phyloP scores from a whole-genome alignment of 2,113 vertebrate genomes.

The Verasper variegatus region DNA sequence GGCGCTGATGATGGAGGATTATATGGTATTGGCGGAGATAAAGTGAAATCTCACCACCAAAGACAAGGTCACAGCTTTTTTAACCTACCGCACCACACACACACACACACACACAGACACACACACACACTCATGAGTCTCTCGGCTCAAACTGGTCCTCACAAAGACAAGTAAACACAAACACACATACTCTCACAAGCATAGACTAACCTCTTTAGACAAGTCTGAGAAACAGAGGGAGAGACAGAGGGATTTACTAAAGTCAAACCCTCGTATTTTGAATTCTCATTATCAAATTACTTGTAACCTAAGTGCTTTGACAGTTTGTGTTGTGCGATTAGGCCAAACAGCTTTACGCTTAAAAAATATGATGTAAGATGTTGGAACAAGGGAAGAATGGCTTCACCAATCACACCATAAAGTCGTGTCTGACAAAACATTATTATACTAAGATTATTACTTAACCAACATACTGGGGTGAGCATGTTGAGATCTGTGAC shows the following conservation, averaged over 20 bases:
- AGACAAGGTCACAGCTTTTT: slow-evolving; percentile 54
- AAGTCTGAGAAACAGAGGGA: slow-evolving; percentile 34
- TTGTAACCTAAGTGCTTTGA: too few relatives aligned
- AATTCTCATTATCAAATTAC: too few relatives aligned
- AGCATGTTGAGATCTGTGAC: slow-evolving; percentile 3
- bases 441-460: too few relatives aligned
- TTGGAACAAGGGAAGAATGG: slow-evolving; percentile 25
- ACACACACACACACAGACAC: not conserved
- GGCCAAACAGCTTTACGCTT: too few relatives aligned
- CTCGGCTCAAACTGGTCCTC: not conserved
- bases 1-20: slow-evolving; percentile 71
- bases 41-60: slow-evolving; percentile 42
- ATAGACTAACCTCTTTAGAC: slow-evolving; percentile 17
- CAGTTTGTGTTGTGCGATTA: not conserved
- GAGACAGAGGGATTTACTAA: slow-evolving; percentile 31
- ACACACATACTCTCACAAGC: not conserved
- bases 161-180: not conserved
- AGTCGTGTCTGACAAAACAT: not conserved
- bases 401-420: slow-evolving; percentile 1
- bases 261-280: slow-evolving; percentile 11
- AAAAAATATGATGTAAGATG: slow-evolving; percentile 22
- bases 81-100: slow-evolving; percentile 8
- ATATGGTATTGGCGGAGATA: slow-evolving; percentile 37
- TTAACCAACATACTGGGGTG: not conserved
- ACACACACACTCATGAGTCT: not conserved